These are phyloP conservation scores for Leptocoma aspasia DNA, from an alignment of 2,113 vertebrate species.

Conservation along the genomic window DNA sequence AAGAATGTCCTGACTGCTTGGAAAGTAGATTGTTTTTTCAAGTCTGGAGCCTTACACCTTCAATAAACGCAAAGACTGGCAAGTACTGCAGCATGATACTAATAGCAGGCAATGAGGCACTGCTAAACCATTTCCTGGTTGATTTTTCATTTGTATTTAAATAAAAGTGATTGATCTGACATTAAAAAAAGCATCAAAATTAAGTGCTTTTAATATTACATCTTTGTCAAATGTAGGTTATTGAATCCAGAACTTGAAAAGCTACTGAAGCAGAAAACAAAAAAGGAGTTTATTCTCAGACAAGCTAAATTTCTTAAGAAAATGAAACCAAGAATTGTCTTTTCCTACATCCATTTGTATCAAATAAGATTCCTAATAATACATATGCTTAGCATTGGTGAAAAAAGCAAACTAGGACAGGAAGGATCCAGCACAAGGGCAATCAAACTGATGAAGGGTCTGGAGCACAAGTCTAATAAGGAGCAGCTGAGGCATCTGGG, in stretches of 20 bases:
- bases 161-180: not conserved
- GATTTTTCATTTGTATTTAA: slow-evolving; percentile 33
- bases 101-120: not conserved
- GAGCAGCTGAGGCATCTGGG: not conserved
- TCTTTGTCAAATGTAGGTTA: not conserved
- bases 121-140: not conserved
- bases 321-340: not conserved
- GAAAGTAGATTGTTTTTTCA: not conserved
- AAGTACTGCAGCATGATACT: not conserved
- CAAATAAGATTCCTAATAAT: slow-evolving; percentile 3
- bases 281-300: not conserved
- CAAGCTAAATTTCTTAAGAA: not conserved
- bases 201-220: not conserved
- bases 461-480: not conserved
- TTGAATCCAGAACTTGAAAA: not conserved
- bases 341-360: not conserved
- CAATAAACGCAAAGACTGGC: not conserved
- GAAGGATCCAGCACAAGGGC: not conserved
- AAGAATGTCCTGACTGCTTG: not conserved
- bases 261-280: not conserved
- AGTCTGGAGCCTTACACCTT: not conserved
- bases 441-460: not conserved
- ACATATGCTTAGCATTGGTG: not conserved
- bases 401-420: slow-evolving; percentile 20
- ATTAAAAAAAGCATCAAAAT: not conserved